These are phyloP conservation scores for Odontomyia ornata DNA, from an alignment of 2,888 invertebrate species.

Conservation along the genomic window DNA sequence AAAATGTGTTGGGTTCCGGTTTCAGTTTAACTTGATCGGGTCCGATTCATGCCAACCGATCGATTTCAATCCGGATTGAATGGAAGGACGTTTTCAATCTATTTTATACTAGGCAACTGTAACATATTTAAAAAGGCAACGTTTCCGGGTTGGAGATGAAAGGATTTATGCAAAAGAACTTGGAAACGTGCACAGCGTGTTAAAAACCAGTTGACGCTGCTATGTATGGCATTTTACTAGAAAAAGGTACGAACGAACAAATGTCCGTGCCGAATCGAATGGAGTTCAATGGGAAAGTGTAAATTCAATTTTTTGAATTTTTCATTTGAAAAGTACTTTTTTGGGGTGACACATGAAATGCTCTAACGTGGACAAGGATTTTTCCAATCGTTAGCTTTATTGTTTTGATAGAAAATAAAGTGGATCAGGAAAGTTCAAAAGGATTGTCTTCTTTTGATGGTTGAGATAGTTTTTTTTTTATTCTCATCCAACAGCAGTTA, in stretches of 20 bases:
- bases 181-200: not conserved
- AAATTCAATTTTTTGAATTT: not conserved
- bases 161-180: slow-evolving; percentile 14
- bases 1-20: slow-evolving; percentile 14
- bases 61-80: slow-evolving; percentile 8
- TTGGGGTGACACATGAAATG: too few relatives aligned
- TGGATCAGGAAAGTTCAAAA: too few relatives aligned
- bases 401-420: too few relatives aligned
- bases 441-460: too few relatives aligned
- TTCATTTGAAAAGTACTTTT: too few relatives aligned
- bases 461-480: too few relatives aligned
- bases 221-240: not conserved
- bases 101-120: not conserved
- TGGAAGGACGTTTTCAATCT: slow-evolving; percentile 1
- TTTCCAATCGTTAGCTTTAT: too few relatives aligned
- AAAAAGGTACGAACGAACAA: not conserved
- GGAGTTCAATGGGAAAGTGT: not conserved
- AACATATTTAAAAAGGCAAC: not conserved
- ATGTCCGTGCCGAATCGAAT: not conserved
- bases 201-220: not conserved
- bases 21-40: not conserved
- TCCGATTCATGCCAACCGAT: not conserved
- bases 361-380: too few relatives aligned
- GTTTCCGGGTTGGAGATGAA: slow-evolving; percentile 1
- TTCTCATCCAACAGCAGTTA: too few relatives aligned